Percentiles rank a stretch among this genome's conserved stretches.
Conservation (phyloP, 2,113 vertebrate genomes). For the Atlantisia rogersi region DNA sequence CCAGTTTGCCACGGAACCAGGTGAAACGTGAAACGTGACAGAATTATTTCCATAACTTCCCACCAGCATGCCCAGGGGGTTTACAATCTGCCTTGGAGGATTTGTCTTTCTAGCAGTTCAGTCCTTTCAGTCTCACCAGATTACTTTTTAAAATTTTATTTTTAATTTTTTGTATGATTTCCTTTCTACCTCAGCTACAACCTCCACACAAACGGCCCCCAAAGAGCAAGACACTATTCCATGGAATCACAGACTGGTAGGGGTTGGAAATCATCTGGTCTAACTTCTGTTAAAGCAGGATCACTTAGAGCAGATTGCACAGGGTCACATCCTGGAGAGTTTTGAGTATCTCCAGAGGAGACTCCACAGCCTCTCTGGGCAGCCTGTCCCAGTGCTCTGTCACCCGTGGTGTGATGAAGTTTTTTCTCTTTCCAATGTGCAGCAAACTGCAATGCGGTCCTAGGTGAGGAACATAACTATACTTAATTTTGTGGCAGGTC, state of each 20-base stretch:
- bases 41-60: constrained; percentile 1
- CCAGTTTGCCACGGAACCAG: constrained; percentile 16
- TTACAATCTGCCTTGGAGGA: neutral
- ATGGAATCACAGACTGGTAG: neutral
- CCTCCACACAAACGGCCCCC: neutral
- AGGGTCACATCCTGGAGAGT: too few species aligned
- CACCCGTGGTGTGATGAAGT: too few species aligned
- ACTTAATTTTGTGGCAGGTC: neutral
- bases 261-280: too few species aligned
- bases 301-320: too few species aligned
- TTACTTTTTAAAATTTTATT: neutral
- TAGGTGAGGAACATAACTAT: neutral
- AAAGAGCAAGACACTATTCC: neutral
- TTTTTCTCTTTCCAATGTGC: too few species aligned
- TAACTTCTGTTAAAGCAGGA: too few species aligned
- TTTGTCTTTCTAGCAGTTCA: neutral
- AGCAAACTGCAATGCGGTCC: neutral
- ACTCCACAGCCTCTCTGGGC: too few species aligned
- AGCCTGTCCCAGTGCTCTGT: too few species aligned
- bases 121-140: neutral
- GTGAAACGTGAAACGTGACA: neutral
- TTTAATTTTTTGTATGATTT: neutral
- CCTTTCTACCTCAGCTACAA: neutral
- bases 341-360: too few species aligned
- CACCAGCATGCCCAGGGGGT: neutral